These are phyloP conservation scores for Caenorhabditis sulstoni DNA, from an alignment of 2,888 invertebrate species.

Conservation along the genomic window DNA sequence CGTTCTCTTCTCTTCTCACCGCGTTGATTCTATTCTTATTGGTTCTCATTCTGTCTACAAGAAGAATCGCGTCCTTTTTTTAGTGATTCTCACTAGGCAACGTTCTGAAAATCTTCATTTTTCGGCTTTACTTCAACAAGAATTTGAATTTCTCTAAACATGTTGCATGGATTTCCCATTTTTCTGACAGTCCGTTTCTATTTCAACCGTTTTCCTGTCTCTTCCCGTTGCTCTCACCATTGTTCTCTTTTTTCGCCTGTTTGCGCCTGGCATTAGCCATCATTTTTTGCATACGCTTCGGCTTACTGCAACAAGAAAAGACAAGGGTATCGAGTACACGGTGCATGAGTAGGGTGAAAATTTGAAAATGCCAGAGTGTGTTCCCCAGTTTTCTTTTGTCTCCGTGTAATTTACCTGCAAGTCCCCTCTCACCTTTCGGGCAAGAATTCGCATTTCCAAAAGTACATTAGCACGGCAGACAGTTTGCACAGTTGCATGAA, in stretches of 20 bases:
- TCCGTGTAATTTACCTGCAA: neutral
- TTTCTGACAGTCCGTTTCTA: neutral
- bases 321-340: constrained; percentile 36
- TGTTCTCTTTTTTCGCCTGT: constrained; percentile 20
- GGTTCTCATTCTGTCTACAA: too few species aligned
- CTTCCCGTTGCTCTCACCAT: neutral
- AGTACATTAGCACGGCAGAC: constrained; percentile 43
- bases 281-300: constrained; percentile 49
- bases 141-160: too few species aligned
- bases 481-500: constrained; percentile 64
- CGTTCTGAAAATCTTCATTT: too few species aligned
- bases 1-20: neutral
- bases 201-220: constrained; percentile 9
- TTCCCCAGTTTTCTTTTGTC: constrained; percentile 22
- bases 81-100: too few species aligned
- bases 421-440: neutral
- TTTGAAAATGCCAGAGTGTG: neutral
- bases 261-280: constrained; percentile 48
- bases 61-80: too few species aligned
- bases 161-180: neutral
- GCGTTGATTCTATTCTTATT: neutral
- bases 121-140: too few species aligned
- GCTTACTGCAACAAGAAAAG: constrained; percentile 49
- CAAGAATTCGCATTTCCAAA: constrained; percentile 20
- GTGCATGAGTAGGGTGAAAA: constrained; percentile 24